phyloP scores from a whole-genome alignment of 2,797 vertebrate genomes.

The Xiphophorus birchmanni region DNA sequence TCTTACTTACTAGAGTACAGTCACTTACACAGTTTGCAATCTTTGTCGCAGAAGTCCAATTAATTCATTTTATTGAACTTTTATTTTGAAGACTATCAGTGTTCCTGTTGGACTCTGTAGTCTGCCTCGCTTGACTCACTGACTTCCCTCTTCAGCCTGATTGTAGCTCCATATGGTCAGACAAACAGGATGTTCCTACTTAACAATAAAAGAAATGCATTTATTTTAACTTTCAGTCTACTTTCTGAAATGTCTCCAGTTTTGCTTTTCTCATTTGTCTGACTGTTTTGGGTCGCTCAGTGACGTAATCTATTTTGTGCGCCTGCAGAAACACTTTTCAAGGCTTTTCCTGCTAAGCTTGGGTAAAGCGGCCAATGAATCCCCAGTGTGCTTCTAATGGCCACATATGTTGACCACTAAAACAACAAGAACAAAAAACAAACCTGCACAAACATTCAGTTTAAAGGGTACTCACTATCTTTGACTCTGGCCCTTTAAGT shows the following conservation, averaged over 20 bases:
- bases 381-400: conserved; percentile 33
- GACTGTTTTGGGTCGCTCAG: not conserved
- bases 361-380: conserved; percentile 40
- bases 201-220: not conserved
- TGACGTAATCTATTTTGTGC: not conserved
- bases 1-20: too few relatives aligned
- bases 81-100: conserved; percentile 45
- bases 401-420: conserved; percentile 41
- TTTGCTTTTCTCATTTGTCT: not conserved
- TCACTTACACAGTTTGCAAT: too few relatives aligned
- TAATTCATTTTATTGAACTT: conserved; percentile 3
- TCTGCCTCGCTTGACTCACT: conserved; percentile 8
- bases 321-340: conserved; percentile 11
- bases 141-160: not conserved
- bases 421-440: conserved; percentile 18
- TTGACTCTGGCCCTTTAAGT: conserved; percentile 10
- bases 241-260: not conserved
- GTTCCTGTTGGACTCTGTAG: not conserved
- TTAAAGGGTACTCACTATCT: conserved; percentile 14
- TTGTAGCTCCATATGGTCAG: conserved; percentile 10
- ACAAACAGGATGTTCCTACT: not conserved
- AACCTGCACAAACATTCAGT: conserved; percentile 36
- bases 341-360: conserved; percentile 34
- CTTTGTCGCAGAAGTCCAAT: too few relatives aligned
- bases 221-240: not conserved